These are phyloP conservation scores for Synanthedon formicaeformis DNA, from an alignment of 2,888 invertebrate species.

Conservation along the genomic window DNA sequence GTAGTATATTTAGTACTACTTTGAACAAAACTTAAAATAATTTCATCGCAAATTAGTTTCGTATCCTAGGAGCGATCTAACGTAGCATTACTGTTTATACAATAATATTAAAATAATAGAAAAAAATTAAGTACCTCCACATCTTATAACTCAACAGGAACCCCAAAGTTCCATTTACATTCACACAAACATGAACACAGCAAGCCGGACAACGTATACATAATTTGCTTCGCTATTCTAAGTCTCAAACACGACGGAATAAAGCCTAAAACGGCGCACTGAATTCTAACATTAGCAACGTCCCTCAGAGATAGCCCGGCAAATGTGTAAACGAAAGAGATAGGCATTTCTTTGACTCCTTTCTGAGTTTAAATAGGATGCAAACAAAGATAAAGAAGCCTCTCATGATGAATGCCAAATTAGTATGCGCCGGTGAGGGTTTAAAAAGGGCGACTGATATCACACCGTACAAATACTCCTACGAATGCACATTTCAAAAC, in stretches of 20 bases:
- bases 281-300: slow-evolving; percentile 10
- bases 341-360: slow-evolving; percentile 64
- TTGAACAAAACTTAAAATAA: too few species aligned
- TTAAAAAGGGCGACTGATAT: slow-evolving; percentile 6
- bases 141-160: neutral
- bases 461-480: neutral
- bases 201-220: neutral
- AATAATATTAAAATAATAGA: too few species aligned
- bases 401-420: slow-evolving; percentile 47
- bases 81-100: too few species aligned
- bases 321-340: slow-evolving; percentile 61
- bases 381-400: slow-evolving; percentile 59
- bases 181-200: slow-evolving; percentile 11
- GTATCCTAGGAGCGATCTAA: too few species aligned
- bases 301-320: slow-evolving; percentile 35
- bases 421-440: slow-evolving; percentile 19
- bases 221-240: neutral
- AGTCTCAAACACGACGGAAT: neutral
- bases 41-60: too few species aligned
- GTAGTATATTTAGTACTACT: too few species aligned
- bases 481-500: too few species aligned
- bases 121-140: neutral
- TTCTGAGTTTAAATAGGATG: slow-evolving; percentile 63
- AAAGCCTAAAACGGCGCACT: slow-evolving; percentile 8
- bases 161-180: slow-evolving; percentile 3